Conservation (phyloP, 2,888 invertebrate species). For the Xylophagus ater region DNA sequence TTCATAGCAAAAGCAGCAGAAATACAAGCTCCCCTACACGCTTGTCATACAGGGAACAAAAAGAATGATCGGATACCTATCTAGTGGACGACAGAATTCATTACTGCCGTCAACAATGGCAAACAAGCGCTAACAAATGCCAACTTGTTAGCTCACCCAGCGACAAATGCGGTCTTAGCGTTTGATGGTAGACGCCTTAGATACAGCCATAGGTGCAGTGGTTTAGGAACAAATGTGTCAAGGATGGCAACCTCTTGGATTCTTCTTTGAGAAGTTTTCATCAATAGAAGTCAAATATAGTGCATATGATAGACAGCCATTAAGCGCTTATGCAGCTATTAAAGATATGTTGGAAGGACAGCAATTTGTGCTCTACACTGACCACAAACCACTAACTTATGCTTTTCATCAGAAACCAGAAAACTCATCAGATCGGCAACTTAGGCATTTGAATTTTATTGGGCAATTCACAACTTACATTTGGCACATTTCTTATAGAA, state of each 20-base stretch:
- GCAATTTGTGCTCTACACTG: too few relatives aligned
- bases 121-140: slow-evolving; percentile 4
- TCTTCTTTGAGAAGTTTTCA: slow-evolving; percentile 29
- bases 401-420: too few relatives aligned
- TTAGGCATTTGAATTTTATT: slow-evolving; percentile 26
- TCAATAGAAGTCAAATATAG: slow-evolving; percentile 29
- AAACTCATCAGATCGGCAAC: slow-evolving; percentile 27
- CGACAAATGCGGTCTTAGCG: slow-evolving; percentile 21
- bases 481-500: slow-evolving; percentile 5
- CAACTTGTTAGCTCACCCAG: slow-evolving; percentile 26
- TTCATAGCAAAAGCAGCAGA: too few relatives aligned
- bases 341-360: slow-evolving; percentile 32
- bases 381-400: too few relatives aligned
- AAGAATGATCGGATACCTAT: slow-evolving; percentile 6
- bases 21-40: too few relatives aligned
- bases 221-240: slow-evolving; percentile 26
- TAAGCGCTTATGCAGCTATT: too few relatives aligned
- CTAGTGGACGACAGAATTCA: slow-evolving; percentile 18
- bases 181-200: slow-evolving; percentile 25
- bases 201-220: slow-evolving; percentile 30
- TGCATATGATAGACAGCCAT: slow-evolving; percentile 32
- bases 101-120: too few relatives aligned
- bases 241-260: slow-evolving; percentile 29
- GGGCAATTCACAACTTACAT: slow-evolving; percentile 11
- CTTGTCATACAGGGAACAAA: too few relatives aligned